Conservation (phyloP, 2,797 vertebrate species). For the Myotis myotis region DNA sequence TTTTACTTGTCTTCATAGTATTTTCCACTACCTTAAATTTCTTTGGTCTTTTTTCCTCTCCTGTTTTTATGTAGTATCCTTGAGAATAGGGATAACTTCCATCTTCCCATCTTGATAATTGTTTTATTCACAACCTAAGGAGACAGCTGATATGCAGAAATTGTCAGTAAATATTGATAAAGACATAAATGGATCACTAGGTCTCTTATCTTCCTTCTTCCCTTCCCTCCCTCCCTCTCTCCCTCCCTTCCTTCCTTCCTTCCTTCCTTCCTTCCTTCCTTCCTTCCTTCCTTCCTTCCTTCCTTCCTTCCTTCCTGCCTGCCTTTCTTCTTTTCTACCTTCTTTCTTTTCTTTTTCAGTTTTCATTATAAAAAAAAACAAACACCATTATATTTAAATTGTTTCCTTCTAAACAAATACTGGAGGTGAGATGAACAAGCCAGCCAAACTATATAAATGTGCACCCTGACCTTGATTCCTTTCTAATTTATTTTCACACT, state of each 20-base stretch:
- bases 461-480: not conserved
- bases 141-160: not conserved
- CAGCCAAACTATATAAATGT: not conserved
- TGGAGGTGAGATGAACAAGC: not conserved
- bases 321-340: not conserved
- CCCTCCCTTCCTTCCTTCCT: too few relatives aligned
- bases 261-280: not conserved
- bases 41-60: not conserved
- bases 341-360: not conserved
- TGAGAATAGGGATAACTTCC: not conserved
- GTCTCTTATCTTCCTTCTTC: not conserved
- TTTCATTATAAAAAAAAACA: not conserved
- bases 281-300: not conserved
- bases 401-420: not conserved
- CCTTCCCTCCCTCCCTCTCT: not conserved
- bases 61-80: not conserved
- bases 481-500: not conserved
- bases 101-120: not conserved
- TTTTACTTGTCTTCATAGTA: not conserved
- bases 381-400: not conserved
- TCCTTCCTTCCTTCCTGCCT: too few relatives aligned
- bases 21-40: not conserved
- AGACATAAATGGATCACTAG: not conserved
- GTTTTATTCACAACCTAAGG: not conserved
- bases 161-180: not conserved